Base-by-base conservation (phyloP, 2,113 vertebrate genomes). In the Ardeotis arabs region DNA sequence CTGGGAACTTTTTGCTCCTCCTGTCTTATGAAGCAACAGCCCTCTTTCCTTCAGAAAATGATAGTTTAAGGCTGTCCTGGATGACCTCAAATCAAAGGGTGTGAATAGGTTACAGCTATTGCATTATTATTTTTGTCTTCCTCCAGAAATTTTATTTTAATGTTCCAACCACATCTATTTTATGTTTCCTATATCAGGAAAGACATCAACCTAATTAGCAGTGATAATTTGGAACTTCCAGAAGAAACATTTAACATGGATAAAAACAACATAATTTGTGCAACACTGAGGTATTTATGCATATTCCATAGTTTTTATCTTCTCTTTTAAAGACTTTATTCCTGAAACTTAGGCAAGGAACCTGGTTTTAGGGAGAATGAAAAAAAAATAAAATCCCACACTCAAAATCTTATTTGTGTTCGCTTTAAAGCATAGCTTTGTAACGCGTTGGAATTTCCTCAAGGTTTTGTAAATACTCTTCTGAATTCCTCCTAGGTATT, bases 401-500 rank as follows among this genome's bases (percentile, higher is more conserved):
- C 21, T 22, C 70, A 31, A 41, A 41, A n/a, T 50, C 69, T 92
- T 50, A 33, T 90, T 95, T 94, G 84, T 89, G 60, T 82, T 94
- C 17, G 0, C 12, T 91, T 85, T 90, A 92, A 88, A 94, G 62
- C 75, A 12, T 24, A 52, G 17, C 76, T 84, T 86, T 77, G 31
- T 70, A 88, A 92, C 4, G 11, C 8, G 3, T 19, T 72, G 69
- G 83, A 93, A 93, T 95, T 95, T 95, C 91, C 89, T 95, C 83
- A 88, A 83, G 93, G 84, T 95, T 95, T 97, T 93, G 93, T 95
- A 96, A 96, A 95, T 84, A 93, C 50, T 93, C 10, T 1, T 92
- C 91, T 93, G 94, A 95, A 95, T 92, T 89, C 83, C 83, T 93
- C 92, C 78, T 83, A 94, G 85, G 83, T 90, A 92, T 95, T 96